phyloP scores from a whole-genome alignment of 2,888 invertebrate genomes.

The Odontocerum albicorne region DNA sequence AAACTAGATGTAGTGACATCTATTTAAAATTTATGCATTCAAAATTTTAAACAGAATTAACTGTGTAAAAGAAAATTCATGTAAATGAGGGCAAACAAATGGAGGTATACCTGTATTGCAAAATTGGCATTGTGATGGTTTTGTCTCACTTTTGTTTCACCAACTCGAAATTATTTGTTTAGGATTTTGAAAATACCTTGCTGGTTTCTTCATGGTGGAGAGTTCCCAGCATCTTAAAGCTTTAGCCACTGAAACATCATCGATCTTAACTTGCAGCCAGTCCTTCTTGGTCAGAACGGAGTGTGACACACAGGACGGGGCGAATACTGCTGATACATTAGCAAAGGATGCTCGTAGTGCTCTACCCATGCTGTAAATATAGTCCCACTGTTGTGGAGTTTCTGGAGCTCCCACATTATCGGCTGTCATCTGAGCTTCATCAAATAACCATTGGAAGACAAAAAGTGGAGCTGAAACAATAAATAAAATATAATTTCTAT shows the following conservation, averaged over 20 bases:
- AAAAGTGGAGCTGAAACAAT: slow-evolving; percentile 75
- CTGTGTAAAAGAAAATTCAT: too few relatives aligned
- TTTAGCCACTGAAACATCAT: slow-evolving; percentile 80
- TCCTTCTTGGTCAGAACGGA: slow-evolving; percentile 84
- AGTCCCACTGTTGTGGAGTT: slow-evolving; percentile 90
- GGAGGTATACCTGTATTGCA: too few relatives aligned
- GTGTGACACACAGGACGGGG: slow-evolving; percentile 92
- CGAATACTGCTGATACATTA: slow-evolving; percentile 87
- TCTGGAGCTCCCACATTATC: slow-evolving; percentile 90
- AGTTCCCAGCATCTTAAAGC: slow-evolving; percentile 90
- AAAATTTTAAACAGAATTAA: too few relatives aligned
- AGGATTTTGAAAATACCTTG: slow-evolving; percentile 19
- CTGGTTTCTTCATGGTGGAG: slow-evolving; percentile 45
- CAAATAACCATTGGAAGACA: slow-evolving; percentile 93
- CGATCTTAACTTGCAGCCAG: slow-evolving; percentile 84
- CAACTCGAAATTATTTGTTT: too few relatives aligned
- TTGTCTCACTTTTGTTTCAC: too few relatives aligned
- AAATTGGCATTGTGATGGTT: too few relatives aligned
- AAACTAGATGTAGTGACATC: too few relatives aligned
- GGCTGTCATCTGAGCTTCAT: slow-evolving; percentile 91
- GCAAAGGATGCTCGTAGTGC: slow-evolving; percentile 79
- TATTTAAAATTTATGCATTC: too few relatives aligned
- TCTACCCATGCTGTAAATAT: slow-evolving; percentile 87
- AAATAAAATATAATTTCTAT: too few relatives aligned
- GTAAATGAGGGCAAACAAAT: too few relatives aligned